Evolutionary conservation across 2,888 invertebrate genomes (phyloP), one percentile per base, ranked within the genome.

Genomic region (Chymomyza fuscimana): DNA sequence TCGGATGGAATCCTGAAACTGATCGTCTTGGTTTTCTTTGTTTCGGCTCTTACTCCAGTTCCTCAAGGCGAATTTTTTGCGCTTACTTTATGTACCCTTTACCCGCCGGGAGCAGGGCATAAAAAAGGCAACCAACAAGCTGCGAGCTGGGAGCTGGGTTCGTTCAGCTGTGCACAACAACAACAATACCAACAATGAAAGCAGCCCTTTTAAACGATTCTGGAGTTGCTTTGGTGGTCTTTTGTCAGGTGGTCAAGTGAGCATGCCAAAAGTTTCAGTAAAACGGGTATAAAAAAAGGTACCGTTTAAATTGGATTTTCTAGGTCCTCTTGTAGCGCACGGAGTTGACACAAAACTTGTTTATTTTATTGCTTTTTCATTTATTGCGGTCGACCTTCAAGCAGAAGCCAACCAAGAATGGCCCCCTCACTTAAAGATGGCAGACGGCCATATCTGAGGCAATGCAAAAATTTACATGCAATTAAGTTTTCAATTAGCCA

Each of bases 201-300:
- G 52, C 40, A 15, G 62, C 62, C 46, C 52, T 19, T 54, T 70
- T 67, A 73, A 76, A 72, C 67, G 73, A 78, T 78, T 63, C 67
- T 63, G 65, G 70, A 81, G 84, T 68, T 86, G 77, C 82, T 63
- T 73, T 29, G 32, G 29, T 5, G 60, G n/a, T 60, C 86, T 79
- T 87, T 86, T 87, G 77, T 77, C 83, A 86, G 87, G 70, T 75
- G 70, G 36, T 19, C 54, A 54, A 54, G 54, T 54, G 54, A 54
- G 54, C 54, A 22, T 54, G 7, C 54, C 10, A 54, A n/a, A 22
- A 46, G 12, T 46, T 54, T 7, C 16, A 72, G 63, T 70, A 70
- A 72, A 72, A 69, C 60, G 65, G 58, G 6, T 5, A 32, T 32
- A 32, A 73, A 76, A 54, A 54, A 16, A 46, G 40, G 40, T 58